These are phyloP conservation scores for Autographa gamma DNA, from an alignment of 2,888 invertebrate species.

Conservation along the genomic window DNA sequence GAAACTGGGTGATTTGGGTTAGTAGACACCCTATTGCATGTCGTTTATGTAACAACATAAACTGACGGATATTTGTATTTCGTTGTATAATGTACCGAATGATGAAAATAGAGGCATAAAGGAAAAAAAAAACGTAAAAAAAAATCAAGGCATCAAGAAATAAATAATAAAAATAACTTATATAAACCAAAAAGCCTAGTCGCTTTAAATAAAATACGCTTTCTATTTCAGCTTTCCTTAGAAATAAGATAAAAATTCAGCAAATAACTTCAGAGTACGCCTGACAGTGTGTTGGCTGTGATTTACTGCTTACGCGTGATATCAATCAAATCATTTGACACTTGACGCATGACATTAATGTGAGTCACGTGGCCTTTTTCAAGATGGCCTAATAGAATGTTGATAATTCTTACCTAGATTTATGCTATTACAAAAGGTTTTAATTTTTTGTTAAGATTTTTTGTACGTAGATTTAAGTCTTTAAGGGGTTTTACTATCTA, in stretches of 20 bases:
- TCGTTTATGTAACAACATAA: background rate
- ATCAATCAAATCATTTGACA: constrained; percentile 53
- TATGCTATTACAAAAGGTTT: background rate
- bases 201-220: background rate
- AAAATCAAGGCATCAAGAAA: too few species aligned
- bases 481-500: too few species aligned
- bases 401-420: background rate
- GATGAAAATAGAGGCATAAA: too few species aligned
- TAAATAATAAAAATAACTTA: background rate
- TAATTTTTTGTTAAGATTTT: too few species aligned
- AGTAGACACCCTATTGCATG: background rate
- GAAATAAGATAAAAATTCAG: background rate
- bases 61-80: too few species aligned
- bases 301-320: constrained; percentile 24
- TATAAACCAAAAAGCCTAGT: background rate
- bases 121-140: too few species aligned
- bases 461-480: too few species aligned
- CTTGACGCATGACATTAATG: constrained; percentile 40
- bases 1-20: background rate
- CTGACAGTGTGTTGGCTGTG: constrained; percentile 28
- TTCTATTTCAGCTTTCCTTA: background rate
- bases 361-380: constrained; percentile 18
- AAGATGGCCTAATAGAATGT: constrained; percentile 8
- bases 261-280: background rate
- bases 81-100: too few species aligned